A percentile compares a stretch with the other conserved stretches of the same genome.
Evolutionary conservation across 2,888 invertebrate genomes (phyloP).

Genomic region (Apamea sordens): DNA sequence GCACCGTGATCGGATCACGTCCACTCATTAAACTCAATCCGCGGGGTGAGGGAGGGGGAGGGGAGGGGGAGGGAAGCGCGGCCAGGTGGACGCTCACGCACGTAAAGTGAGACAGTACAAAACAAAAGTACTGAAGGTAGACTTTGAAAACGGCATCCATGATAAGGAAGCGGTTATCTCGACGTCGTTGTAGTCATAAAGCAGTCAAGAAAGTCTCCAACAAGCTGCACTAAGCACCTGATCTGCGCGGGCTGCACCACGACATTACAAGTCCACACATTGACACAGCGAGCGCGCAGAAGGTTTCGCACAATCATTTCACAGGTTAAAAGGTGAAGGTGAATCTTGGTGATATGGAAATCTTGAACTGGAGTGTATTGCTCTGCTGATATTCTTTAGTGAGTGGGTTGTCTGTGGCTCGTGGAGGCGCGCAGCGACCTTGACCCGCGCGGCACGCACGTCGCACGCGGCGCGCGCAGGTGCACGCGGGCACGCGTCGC

Average conservation of each 20-base stretch:
- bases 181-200: not conserved
- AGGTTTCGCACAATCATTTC: not conserved
- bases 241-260: not conserved
- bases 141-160: not conserved
- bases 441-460: slow-evolving; percentile 64
- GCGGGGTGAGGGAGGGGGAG: slow-evolving; percentile 1
- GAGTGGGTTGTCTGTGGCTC: slow-evolving; percentile 1
- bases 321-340: not conserved
- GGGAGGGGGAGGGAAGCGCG: not conserved
- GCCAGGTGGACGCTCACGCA: not conserved
- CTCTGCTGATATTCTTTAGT: not conserved
- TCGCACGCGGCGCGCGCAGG: slow-evolving; percentile 36
- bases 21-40: slow-evolving; percentile 58
- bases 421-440: slow-evolving; percentile 57
- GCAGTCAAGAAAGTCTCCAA: not conserved
- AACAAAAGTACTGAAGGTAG: not conserved
- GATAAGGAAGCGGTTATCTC: not conserved
- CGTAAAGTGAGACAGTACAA: slow-evolving; percentile 3
- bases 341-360: not conserved
- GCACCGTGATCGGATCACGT: slow-evolving; percentile 67
- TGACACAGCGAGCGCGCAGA: not conserved
- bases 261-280: not conserved
- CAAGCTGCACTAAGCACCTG: not conserved
- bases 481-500: slow-evolving; percentile 69
- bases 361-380: not conserved